Conservation (phyloP, 1,140 invertebrate species). For the Lordiphosa stackelbergi region DNA sequence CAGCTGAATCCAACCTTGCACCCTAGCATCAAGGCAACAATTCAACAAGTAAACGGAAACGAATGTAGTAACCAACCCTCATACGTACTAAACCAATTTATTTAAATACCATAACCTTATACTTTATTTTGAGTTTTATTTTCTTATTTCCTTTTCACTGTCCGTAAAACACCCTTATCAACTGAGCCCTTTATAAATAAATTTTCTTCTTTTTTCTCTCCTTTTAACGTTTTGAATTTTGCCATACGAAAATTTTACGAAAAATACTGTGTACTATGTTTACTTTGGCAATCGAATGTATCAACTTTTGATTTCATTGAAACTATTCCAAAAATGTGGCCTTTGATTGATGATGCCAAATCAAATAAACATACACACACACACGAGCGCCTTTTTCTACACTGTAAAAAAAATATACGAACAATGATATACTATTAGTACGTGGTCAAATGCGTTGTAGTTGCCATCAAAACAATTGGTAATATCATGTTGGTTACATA, state of each 20-base stretch:
- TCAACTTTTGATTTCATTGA: conserved; percentile 51
- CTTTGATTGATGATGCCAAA: conserved; percentile 46
- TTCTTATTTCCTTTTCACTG: conserved; percentile 2
- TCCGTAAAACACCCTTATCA: conserved; percentile 11
- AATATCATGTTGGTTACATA: conserved; percentile 99
- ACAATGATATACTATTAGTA: conserved; percentile 82
- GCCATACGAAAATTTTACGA: conserved; percentile 34
- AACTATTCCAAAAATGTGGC: conserved; percentile 55
- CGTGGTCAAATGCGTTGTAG: conserved; percentile 99
- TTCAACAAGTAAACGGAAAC: conserved; percentile 4
- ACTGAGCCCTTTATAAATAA: conserved; percentile 55
- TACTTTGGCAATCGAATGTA: conserved; percentile 31
- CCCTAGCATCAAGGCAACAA: conserved; percentile 67
- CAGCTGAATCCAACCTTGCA: conserved; percentile 57
- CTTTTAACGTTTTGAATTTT: conserved; percentile 52
- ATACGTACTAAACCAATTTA: conserved; percentile 3
- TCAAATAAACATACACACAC: conserved; percentile 12
- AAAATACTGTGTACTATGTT: conserved; percentile 23
- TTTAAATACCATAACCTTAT: background rate
- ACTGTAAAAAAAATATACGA: conserved; percentile 48
- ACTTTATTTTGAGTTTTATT: background rate
- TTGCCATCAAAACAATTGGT: conserved; percentile 99
- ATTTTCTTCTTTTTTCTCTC: conserved; percentile 67
- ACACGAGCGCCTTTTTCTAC: conserved; percentile 29
- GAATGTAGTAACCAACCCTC: conserved; percentile 7